Evolutionary conservation across 1,140 invertebrate species (phyloP), one percentile per base, ranked within the genome.

Genomic region (Parasteatoda tepidariorum): DNA sequence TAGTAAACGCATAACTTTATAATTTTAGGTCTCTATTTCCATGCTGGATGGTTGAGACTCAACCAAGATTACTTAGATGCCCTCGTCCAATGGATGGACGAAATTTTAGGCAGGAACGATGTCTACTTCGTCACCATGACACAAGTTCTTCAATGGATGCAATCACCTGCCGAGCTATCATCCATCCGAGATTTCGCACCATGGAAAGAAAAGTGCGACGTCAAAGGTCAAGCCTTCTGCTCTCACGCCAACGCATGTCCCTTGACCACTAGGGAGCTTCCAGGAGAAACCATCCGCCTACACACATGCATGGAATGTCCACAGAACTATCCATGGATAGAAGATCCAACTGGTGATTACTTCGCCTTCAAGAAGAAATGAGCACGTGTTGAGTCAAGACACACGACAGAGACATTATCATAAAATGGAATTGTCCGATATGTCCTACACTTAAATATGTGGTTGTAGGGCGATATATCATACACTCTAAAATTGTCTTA

Each of bases 81-180:
- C 89, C 90, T 98, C 28, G 94, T 97, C 5, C 96, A 95, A 88
- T 98, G 96, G 95, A 94, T 98, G 85, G 96, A 98, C 87, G 96
- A 98, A 90, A 92, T 97, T 55, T 90, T 97, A 34, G 90, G 92
- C 76, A 94, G 93, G 78, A 95, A 96, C 81, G 97, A 98, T 88
- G 96, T 97, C 3, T 98, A 97, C 90, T 98, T 98, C 88, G 95
- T 98, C 0, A 98, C 96, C 22, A 98, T 97, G 94, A 97, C 96
- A 0, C 95, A 94, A 91, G 96, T 98, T 6, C 95, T 98, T 87
- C 96, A 98, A 90, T 98, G 97, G 97, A 98, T 98, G 95, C 96
- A 97, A 90, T 95, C 95, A 84, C 97, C 97, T 38, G 97, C 95
- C 3, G 95, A 97, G 89, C 87, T 97, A 55, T 93, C 94, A 13